phyloP scores from a whole-genome alignment of 2,797 vertebrate genomes.

The Chaetophractus vellerosus region DNA sequence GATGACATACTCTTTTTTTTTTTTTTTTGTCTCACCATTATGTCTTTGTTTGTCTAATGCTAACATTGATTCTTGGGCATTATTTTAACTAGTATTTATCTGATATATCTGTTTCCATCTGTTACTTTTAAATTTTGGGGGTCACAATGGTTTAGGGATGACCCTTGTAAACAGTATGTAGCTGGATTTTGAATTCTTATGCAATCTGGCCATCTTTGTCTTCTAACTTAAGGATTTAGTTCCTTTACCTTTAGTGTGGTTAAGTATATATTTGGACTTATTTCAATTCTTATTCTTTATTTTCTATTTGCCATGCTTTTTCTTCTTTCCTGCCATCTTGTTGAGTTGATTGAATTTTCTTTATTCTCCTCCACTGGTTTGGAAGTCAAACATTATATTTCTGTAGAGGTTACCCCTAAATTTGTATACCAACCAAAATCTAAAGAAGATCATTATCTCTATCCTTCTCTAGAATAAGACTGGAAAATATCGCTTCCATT shows the following conservation, averaged over 20 bases:
- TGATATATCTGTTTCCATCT: background rate
- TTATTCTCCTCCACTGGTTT: background rate
- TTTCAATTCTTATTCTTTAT: background rate
- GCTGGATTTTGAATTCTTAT: background rate
- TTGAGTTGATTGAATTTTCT: background rate
- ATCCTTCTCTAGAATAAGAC: constrained; percentile 15
- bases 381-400: constrained; percentile 27
- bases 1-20: background rate
- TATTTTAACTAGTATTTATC: background rate
- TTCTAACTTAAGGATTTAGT: constrained; percentile 16
- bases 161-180: background rate
- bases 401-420: background rate
- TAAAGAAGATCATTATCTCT: background rate
- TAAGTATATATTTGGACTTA: background rate
- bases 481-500: background rate
- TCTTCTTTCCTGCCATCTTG: background rate
- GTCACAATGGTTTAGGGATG: background rate
- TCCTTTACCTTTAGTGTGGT: background rate
- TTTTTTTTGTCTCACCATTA: background rate
- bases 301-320: background rate
- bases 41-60: background rate
- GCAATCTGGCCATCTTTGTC: background rate
- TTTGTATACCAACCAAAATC: constrained; percentile 18
- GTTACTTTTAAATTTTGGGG: background rate
- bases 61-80: background rate